These are phyloP conservation scores for Phalloptychus januarius DNA, from an alignment of 2,797 vertebrate species.

Conservation along the genomic window DNA sequence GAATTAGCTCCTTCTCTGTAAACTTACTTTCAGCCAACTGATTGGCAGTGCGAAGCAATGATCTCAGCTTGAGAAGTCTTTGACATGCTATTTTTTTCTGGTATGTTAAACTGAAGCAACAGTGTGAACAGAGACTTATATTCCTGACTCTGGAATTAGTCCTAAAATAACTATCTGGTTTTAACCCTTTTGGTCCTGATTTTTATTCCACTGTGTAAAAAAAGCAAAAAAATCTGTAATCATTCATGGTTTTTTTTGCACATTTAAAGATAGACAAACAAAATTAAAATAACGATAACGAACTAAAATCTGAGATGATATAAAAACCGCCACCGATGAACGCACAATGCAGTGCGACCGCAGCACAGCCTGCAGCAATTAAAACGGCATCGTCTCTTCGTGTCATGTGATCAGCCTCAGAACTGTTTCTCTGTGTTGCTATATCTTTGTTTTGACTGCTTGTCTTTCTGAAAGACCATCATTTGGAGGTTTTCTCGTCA, in stretches of 20 bases:
- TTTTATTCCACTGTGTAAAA: conserved; percentile 67
- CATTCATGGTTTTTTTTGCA: conserved; percentile 19
- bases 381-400: conserved; percentile 56
- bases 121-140: not conserved
- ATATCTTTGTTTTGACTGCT: conserved; percentile 86
- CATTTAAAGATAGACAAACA: not conserved
- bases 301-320: conserved; percentile 8
- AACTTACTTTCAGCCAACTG: not conserved
- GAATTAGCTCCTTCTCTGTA: too few species aligned
- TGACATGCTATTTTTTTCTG: not conserved
- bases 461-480: conserved; percentile 84
- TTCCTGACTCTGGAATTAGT: conserved; percentile 13
- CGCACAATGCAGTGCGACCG: conserved; percentile 44
- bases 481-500: conserved; percentile 83
- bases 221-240: conserved; percentile 18
- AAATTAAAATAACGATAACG: not conserved
- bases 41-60: not conserved
- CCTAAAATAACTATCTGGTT: conserved; percentile 46
- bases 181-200: conserved; percentile 60
- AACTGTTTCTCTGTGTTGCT: conserved; percentile 80
- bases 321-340: conserved; percentile 28
- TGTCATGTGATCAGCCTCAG: conserved; percentile 67
- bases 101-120: not conserved
- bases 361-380: conserved; percentile 73
- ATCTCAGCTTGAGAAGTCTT: too few species aligned